Percentiles rank a stretch among this genome's conserved stretches.
phyloP scores from a whole-genome alignment of 1,140 invertebrate genomes.

The Drosophila parvula region DNA sequence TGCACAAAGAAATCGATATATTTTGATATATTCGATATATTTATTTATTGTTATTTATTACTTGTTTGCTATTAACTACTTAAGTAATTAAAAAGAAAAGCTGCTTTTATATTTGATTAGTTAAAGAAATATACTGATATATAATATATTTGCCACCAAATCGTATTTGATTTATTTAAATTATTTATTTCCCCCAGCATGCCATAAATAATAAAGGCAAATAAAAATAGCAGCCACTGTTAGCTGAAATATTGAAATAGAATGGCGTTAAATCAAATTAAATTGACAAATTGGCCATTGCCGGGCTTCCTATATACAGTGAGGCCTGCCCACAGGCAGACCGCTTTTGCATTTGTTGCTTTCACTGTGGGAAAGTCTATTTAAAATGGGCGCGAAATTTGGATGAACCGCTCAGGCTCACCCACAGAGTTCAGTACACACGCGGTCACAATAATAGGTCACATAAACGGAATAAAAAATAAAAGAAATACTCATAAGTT shows the following conservation, averaged over 20 bases:
- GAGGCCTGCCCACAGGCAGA: background rate
- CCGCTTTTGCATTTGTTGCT: constrained; percentile 6
- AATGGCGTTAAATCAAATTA: constrained; percentile 63
- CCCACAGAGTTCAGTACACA: background rate
- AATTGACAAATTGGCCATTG: constrained; percentile 62
- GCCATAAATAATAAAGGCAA: background rate
- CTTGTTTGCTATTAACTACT: too few relatives aligned
- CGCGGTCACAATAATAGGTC: background rate
- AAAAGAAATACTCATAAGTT: background rate
- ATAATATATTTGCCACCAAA: too few relatives aligned
- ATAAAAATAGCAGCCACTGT: background rate
- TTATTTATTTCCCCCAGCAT: constrained; percentile 4
- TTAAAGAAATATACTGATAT: too few relatives aligned
- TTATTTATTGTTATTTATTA: too few relatives aligned
- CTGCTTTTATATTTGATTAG: too few relatives aligned
- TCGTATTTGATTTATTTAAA: too few relatives aligned
- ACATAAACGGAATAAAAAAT: too few relatives aligned
- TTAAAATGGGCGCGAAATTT: background rate
- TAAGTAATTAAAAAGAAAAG: too few relatives aligned
- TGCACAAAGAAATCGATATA: too few relatives aligned
- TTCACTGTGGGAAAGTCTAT: constrained; percentile 14
- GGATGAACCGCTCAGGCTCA: background rate
- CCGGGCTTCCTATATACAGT: constrained; percentile 10
- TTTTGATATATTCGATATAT: too few relatives aligned
- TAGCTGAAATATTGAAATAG: constrained; percentile 34